Conservation (phyloP, 2,797 vertebrate species). For the Buphagus erythrorhynchus region DNA sequence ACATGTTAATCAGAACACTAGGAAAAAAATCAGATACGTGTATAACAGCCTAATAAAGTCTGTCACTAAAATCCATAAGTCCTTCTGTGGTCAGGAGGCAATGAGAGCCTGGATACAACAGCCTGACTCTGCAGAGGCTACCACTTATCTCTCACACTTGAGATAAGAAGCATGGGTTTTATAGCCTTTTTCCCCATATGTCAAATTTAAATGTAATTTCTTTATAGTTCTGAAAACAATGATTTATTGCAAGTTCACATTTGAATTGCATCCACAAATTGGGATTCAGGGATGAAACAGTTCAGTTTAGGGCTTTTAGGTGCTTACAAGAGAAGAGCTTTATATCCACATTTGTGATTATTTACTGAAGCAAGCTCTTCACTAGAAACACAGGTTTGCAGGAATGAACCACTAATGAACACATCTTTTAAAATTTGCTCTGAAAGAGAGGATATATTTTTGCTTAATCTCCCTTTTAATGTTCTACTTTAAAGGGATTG, state of each 20-base stretch:
- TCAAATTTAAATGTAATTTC: neutral
- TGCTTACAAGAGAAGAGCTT: neutral
- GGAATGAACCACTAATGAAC: neutral
- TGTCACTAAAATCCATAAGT: neutral
- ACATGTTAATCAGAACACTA: neutral
- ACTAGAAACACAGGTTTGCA: neutral
- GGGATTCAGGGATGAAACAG: neutral
- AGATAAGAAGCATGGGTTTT: neutral
- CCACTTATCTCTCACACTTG: neutral
- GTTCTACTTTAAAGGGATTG: slow-evolving; percentile 14
- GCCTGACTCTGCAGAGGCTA: neutral
- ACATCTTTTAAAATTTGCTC: neutral
- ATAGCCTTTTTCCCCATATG: neutral
- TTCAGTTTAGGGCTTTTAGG: neutral
- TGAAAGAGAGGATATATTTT: neutral
- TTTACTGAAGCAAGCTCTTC: neutral
- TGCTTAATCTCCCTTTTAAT: neutral
- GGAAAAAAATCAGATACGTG: neutral
- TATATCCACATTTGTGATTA: neutral
- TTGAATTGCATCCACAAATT: neutral
- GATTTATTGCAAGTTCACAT: neutral
- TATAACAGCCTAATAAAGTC: neutral
- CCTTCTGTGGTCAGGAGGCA: neutral
- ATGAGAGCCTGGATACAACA: neutral
- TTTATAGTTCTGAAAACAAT: neutral